Evolutionary conservation across 1,140 invertebrate species (phyloP), one percentile per base, ranked within the genome.

Genomic region (Camponotus vicinus): DNA sequence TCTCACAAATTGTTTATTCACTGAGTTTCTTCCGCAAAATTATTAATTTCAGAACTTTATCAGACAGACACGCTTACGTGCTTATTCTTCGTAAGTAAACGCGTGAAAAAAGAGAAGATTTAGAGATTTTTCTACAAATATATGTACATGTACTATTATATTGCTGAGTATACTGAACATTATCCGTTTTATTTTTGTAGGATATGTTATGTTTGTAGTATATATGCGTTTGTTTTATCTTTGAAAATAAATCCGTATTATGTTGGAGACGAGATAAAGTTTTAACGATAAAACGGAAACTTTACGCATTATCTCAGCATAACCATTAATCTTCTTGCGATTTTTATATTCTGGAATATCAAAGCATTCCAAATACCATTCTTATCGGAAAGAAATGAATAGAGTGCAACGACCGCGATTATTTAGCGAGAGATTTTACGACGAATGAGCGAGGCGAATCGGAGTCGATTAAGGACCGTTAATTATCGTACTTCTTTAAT

Each of bases 401-500:
- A 3, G 37, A 71, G 11, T 34, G 21, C 15, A 21, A n/a, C 7
- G n/a, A 8, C 6, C 34, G 49, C 15, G 49, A 71, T 71, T 32
- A 71, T 34, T 45, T 82, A 45, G 3, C 21, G 34, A 40, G 15
- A 21, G 57, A 76, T 57, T 5, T 42, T 21, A 27, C 40, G 57
- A 49, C 67, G 69, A 84, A 77, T 34, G 59, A 78, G 15, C 42
- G 57, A 15, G 71, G 15, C 18, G 15, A 77, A 64, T 34, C 73
- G 18, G 27, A 18, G 11, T 1, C 18, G 67, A 7, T 64, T 64
- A 52, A 77, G 37, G 8, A 64, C 77, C 61, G 71, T 77, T 77
- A 84, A 84, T 84, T 84, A 84, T 64, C 70, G 13, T 84, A n/a
- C 42, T 64, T 76, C 71, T 64, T 66, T 55, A 84, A 77, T 52